A percentile compares a stretch with the other conserved stretches of the same genome.
Evolutionary conservation across 2,888 invertebrate genomes (phyloP).

Genomic region (Myathropa florea): DNA sequence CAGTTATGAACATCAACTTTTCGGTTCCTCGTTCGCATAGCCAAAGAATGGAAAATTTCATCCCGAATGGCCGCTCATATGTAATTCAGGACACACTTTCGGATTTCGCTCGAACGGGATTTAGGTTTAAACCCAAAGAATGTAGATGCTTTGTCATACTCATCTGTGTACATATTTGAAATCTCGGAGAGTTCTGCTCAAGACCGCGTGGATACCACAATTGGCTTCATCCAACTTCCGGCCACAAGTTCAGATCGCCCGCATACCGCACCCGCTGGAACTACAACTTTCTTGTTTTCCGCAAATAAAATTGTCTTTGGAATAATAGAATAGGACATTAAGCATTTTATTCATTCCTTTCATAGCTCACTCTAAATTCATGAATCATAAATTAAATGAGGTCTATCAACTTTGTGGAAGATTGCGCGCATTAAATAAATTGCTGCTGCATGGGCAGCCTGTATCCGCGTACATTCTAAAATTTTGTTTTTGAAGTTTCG

Average conservation of each 20-base stretch:
- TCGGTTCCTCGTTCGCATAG: not conserved
- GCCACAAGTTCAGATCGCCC: constrained; percentile 4
- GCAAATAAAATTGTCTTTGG: constrained; percentile 42
- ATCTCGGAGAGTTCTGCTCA: not conserved
- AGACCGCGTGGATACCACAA: not conserved
- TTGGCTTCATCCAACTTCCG: constrained; percentile 17
- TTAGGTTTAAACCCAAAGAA: not conserved
- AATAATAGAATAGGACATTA: constrained; percentile 55
- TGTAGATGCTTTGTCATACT: constrained; percentile 1
- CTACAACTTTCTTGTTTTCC: constrained; percentile 41
- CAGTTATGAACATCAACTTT: not conserved
- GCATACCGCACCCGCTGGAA: constrained; percentile 9
- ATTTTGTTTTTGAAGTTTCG: constrained; percentile 36
- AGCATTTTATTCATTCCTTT: constrained; percentile 61
- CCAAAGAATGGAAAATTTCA: not conserved
- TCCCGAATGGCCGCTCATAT: not conserved
- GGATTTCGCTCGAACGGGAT: constrained; percentile 28
- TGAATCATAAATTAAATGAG: constrained; percentile 68
- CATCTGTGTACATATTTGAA: constrained; percentile 5
- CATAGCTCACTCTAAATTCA: constrained; percentile 63
- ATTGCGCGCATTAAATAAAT: constrained; percentile 64
- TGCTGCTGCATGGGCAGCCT: constrained; percentile 26
- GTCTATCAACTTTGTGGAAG: constrained; percentile 62
- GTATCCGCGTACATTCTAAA: constrained; percentile 2
- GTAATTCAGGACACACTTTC: constrained; percentile 26